Base-by-base conservation (phyloP, 1,140 invertebrate species). In the Euwallacea fornicatus region DNA sequence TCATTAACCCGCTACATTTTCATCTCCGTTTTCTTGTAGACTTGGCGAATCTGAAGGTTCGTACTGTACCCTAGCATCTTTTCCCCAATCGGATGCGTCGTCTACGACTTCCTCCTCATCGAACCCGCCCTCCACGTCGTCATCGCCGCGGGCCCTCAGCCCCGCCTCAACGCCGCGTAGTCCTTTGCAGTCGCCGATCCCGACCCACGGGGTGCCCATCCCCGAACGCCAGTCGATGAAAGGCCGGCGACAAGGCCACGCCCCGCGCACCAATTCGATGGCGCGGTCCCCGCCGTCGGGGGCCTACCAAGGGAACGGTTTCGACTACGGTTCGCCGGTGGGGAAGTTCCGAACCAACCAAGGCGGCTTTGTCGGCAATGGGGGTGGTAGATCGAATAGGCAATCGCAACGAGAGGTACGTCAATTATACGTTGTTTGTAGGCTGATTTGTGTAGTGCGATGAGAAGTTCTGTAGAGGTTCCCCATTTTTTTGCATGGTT, bases 11-110 rank as follows among this genome's bases (percentile, higher is more conserved):
- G 21, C 21, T 33, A 4, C 1, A 4, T 33, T 33, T 33, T 33
- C 21, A 33, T 33, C 4, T 33, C 4, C 21, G 21, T 44, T 68
- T 62, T 55, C 43, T 61, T 63, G 46, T 60, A 81, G 80, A 75
- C 78, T 81, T 46, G 80, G 80, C 79, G 80, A 81, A 80, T 80
- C 79, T 53, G 80, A 81, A 80, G 80, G 80, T 78, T 81, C 80
- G 78, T 81, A 81, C 74, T 81, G 80, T 77, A 81, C 80, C 65
- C 74, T 81, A 80, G 80, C 80, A 77, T 80, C 80, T 69, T 81
- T 81, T 62, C 73, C 78, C 15, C 72, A 74, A 41, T 76, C 77
- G 66, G 69, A 71, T 58, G 76, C 75, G 33, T 77, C 77, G 16
- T 77, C 74, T 41, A 73, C 76, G 15, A 74, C 75, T 9, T 73